Conservation (phyloP, 2,113 vertebrate genomes). For the Numida meleagris region DNA sequence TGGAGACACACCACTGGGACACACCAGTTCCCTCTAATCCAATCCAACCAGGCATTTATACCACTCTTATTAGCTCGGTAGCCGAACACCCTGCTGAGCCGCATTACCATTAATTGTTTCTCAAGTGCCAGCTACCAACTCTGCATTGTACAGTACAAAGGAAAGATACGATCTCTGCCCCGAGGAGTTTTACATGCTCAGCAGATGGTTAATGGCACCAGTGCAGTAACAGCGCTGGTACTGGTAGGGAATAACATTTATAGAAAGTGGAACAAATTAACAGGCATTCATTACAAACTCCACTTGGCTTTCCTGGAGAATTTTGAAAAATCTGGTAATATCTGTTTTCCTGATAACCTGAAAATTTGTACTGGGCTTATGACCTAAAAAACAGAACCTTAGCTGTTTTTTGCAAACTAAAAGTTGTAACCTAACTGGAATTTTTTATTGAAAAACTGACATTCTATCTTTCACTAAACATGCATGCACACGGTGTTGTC, state of each 20-base stretch:
- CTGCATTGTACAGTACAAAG: conserved; percentile 45
- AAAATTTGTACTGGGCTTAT: not conserved
- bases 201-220: conserved; percentile 62
- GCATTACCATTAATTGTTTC: conserved; percentile 70
- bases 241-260: conserved; percentile 19
- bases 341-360: not conserved
- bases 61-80: conserved; percentile 51
- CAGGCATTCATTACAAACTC: not conserved
- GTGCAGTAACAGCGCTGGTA: conserved; percentile 14
- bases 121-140: conserved; percentile 64
- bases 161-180: conserved; percentile 43
- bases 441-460: not conserved
- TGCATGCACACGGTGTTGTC: not conserved
- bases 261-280: conserved; percentile 18
- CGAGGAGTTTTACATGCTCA: conserved; percentile 56
- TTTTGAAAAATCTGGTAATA: not conserved
- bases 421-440: not conserved
- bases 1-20: not conserved
- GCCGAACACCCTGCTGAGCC: conserved; percentile 40
- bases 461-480: not conserved
- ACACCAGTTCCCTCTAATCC: conserved; percentile 47
- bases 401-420: not conserved
- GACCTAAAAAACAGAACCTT: not conserved
- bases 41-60: conserved; percentile 58
- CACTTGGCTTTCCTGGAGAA: not conserved